A percentile compares a stretch with the other conserved stretches of the same genome.
These are phyloP conservation scores for Heliconius ismenius DNA, from an alignment of 2,888 invertebrate species.

Conservation along the genomic window DNA sequence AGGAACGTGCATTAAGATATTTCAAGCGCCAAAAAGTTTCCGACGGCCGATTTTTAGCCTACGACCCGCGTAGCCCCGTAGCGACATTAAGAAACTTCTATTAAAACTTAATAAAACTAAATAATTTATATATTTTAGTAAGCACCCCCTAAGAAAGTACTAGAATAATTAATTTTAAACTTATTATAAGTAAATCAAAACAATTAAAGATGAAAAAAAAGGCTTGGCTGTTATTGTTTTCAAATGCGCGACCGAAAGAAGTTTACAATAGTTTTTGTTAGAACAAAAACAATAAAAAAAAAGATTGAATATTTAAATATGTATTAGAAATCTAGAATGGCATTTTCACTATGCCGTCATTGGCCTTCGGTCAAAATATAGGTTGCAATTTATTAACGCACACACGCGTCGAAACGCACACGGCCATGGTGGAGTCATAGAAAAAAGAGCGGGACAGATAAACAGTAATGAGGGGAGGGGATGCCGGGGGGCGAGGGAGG, in stretches of 20 bases:
- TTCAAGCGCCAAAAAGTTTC: conserved; percentile 55
- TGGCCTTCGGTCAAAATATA: conserved; percentile 80
- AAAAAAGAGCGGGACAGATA: conserved; percentile 80
- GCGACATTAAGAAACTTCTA: conserved; percentile 44
- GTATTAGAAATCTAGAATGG: conserved; percentile 43
- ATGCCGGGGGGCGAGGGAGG: conserved; percentile 62
- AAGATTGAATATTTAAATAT: conserved; percentile 36
- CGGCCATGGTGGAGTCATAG: conserved; percentile 65
- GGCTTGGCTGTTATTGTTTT: neutral
- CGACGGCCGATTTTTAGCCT: conserved; percentile 79
- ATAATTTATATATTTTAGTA: neutral
- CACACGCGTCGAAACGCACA: conserved; percentile 64
- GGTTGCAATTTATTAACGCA: conserved; percentile 78
- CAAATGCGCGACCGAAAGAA: neutral
- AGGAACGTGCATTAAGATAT: neutral
- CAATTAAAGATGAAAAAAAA: neutral
- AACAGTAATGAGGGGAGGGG: conserved; percentile 70
- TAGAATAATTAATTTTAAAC: neutral
- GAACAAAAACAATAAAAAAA: conserved; percentile 1
- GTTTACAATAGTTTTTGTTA: conserved; percentile 11
- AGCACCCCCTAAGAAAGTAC: neutral
- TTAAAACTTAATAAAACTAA: conserved; percentile 16
- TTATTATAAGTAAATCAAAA: neutral
- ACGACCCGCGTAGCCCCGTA: conserved; percentile 60
- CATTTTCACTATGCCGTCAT: conserved; percentile 55